Evolutionary conservation across 2,888 invertebrate genomes (phyloP).

Genomic region (Scelioninae gen. 1): DNA sequence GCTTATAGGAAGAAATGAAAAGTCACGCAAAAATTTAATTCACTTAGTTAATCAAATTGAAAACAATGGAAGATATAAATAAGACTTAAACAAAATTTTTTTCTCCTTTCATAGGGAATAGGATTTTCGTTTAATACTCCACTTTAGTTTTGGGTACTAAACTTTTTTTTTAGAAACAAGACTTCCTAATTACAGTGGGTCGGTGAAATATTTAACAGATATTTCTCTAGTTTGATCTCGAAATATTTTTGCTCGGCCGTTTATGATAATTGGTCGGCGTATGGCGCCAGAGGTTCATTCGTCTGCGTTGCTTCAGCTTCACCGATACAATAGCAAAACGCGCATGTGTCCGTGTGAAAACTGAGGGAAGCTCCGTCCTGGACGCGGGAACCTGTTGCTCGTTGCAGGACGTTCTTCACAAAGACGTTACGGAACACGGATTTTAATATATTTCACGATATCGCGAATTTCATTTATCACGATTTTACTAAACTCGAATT

Average conservation of each 20-base stretch:
- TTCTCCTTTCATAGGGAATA: no score
- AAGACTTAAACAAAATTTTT: no score
- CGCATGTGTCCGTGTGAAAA: conserved; percentile 51
- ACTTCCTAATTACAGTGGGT: not conserved
- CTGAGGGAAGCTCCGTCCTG: conserved; percentile 46
- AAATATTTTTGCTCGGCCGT: conserved; percentile 75
- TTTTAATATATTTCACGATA: conserved; percentile 33
- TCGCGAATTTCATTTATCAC: not conserved
- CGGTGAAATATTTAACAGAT: conserved; percentile 23
- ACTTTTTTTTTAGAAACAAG: not conserved
- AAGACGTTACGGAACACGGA: conserved; percentile 36
- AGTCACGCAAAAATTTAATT: conserved; percentile 14
- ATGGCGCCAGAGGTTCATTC: conserved; percentile 74
- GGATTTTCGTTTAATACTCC: no score
- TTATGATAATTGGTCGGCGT: conserved; percentile 78
- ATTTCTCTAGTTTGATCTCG: conserved; percentile 76
- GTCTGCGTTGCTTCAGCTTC: conserved; percentile 49
- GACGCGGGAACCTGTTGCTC: conserved; percentile 61
- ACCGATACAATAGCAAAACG: conserved; percentile 47
- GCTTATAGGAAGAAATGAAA: conserved; percentile 48
- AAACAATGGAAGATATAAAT: no score
- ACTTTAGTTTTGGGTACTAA: not conserved
- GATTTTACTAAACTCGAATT: no score
- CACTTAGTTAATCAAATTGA: no score
- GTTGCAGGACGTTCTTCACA: conserved; percentile 35